Evolutionary conservation across 2,797 vertebrate species (phyloP).

Genomic region (Morelia viridis): DNA sequence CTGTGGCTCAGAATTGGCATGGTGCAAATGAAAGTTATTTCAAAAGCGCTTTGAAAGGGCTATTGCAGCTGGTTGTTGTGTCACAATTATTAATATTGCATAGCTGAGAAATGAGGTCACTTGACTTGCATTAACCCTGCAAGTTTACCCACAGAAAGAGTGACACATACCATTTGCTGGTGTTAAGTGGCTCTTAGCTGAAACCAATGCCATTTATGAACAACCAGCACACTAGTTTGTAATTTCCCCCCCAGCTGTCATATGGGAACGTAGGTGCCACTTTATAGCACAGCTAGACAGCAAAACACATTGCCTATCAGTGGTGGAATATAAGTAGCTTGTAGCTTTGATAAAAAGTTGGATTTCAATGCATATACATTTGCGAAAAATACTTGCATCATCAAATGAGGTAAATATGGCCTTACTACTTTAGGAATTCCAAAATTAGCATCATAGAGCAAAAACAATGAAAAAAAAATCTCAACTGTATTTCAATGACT

Average conservation of each 20-base stretch:
- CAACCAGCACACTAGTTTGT: conserved; percentile 31
- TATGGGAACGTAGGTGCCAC: neutral
- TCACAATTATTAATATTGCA: conserved; percentile 73
- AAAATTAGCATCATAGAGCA: neutral
- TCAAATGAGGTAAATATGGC: neutral
- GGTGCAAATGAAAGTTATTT: conserved; percentile 67
- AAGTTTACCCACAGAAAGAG: conserved; percentile 54
- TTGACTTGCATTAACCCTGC: conserved; percentile 76
- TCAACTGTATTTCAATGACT: neutral
- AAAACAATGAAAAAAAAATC: neutral
- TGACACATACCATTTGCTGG: conserved; percentile 51
- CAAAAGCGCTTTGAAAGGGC: conserved; percentile 56
- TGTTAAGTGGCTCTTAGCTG: conserved; percentile 31
- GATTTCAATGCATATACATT: neutral
- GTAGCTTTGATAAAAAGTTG: neutral
- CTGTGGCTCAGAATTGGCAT: conserved; percentile 69
- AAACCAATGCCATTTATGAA: conserved; percentile 23
- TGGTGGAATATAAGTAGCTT: neutral
- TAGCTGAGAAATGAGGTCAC: conserved; percentile 79
- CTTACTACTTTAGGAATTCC: neutral
- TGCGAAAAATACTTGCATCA: neutral
- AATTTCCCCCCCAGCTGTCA: neutral
- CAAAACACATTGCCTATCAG: neutral
- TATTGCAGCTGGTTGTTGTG: conserved; percentile 65
- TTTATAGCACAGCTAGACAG: neutral